Evolutionary conservation across 37 sponge, comb jelly and placozoan genomes (phyloP), one percentile per base, ranked within the genome.

Genomic region (Corticium candelabrum): DNA sequence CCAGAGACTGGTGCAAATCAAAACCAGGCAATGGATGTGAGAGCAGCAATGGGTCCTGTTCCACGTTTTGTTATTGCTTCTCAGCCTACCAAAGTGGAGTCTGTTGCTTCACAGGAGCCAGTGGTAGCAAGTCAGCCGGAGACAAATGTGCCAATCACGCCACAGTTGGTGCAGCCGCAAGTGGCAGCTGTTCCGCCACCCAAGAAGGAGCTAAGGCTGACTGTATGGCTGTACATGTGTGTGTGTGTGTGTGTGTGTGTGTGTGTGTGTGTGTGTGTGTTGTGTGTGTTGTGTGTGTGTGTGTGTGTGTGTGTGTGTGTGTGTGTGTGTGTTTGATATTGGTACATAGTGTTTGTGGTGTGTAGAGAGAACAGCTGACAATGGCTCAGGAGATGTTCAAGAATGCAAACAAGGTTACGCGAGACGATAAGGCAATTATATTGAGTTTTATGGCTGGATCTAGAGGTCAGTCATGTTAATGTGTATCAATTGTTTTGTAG

Each of bases 361-460:
- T 43, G 11, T 85, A 88, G 89, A 78, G 85, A n/a, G 86, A 89
- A 68, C 90, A 89, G 40, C 73, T 88, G 27, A 70, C 41, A 29
- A 74, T 88, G 3, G 93, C 93, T 15, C 86, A 86, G 41, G 89
- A 92, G 85, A 92, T 92, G 89, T 92, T 92, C 77, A 86, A 85
- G 38, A 89, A 88, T 68, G 84, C 89, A 4, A 89, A 86, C 31
- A 33, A 41, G 30, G 83, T 92, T 38, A 82, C 82, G 27, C 67
- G 77, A 37, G 89, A 86, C 15, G 86, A 92, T 77, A 92, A 88
- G 74, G 76, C 83, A 32, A 83, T 88, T 39, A 92, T 92, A 37
- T 78, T 88, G n/a, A 87, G 82, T 38, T 92, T 92, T 84, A 83
- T 92, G 85, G 86, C 93, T 40, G 93, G 93, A 39, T 80, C 86